Base-by-base conservation (phyloP, 92 coral and sea anemone genomes). In the Actinernus sp. region DNA sequence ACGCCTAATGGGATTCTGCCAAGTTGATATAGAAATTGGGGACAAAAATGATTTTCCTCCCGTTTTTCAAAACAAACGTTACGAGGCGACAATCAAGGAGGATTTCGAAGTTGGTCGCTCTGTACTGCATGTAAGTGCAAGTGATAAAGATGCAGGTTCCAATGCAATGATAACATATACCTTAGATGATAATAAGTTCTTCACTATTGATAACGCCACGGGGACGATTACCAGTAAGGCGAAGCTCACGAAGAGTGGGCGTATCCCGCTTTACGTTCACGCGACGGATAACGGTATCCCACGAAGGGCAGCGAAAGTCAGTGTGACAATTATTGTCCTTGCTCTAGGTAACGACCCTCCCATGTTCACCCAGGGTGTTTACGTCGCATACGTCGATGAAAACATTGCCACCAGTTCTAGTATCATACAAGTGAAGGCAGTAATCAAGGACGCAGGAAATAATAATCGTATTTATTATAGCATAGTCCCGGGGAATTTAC, bases 21-120 rank as follows among this genome's bases (percentile, higher is more conserved):
- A 84, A 26, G 58, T 95, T 26, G 94, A 90, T 27, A 82, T 95
- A 10, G 40, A 61, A 29, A 91, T 95, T 13, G 79, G 65, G 3
- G 99, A 95, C 67, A 68, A 83, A 20, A 95, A 95, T 39, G 99
- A 95, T 65, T 76, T 91, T 33, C 46, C 65, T 13, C 99, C 99
- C 0, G 63, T 63, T 14, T 95, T 95, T 60, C 82, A 85, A 13
- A 84, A 65, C 63, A 49, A 44, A 3, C 63, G 28, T 30, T 91
- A 88, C 54, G 65, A 67, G 16, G 82, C 73, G 23, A 92, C 65
- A 5, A 63, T 95, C 9, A 73, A 68, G 3, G 95, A 95, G 51
- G 87, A 87, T 63, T 72, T 76, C 18, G 90, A 86, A 23, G 68
- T 74, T 5, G 98, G 98, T 23, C 65, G 82, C 1, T 65, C 73